phyloP scores from a whole-genome alignment of 2,888 invertebrate genomes.

The Caenorhabditis sp. region DNA sequence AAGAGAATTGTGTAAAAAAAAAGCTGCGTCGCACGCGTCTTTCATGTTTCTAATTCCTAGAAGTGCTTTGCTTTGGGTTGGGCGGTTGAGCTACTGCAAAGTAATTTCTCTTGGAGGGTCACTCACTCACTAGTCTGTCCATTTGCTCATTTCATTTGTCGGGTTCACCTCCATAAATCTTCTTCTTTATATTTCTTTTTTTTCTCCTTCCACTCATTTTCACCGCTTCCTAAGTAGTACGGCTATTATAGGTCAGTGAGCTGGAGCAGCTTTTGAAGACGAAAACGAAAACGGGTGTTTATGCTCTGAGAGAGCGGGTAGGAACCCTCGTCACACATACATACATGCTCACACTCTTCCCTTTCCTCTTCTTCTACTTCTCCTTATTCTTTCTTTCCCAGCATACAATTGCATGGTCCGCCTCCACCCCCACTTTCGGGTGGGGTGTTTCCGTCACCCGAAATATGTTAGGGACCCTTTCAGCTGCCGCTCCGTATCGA shows the following conservation, averaged over 20 bases:
- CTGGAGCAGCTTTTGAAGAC: slow-evolving; percentile 29
- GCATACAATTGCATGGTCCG: slow-evolving; percentile 38
- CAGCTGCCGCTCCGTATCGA: neutral
- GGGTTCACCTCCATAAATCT: no score
- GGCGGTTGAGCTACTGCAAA: no score
- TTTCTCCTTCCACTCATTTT: slow-evolving; percentile 16
- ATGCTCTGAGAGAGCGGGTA: slow-evolving; percentile 15
- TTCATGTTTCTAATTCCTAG: no score
- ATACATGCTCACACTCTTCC: slow-evolving; percentile 45
- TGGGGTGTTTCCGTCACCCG: neutral
- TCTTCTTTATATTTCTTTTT: no score
- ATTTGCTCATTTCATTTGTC: slow-evolving; percentile 21
- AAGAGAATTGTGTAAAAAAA: no score
- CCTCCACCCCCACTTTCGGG: neutral
- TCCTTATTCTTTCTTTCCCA: no score
- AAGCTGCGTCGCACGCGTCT: no score
- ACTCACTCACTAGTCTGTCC: no score
- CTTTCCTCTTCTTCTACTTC: slow-evolving; percentile 31
- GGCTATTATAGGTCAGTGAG: slow-evolving; percentile 50
- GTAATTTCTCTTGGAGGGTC: no score
- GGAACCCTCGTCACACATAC: slow-evolving; percentile 52
- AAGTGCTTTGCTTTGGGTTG: no score
- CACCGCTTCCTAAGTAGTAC: slow-evolving; percentile 7
- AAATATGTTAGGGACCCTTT: slow-evolving; percentile 20
- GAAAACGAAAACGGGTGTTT: slow-evolving; percentile 46